Evolutionary conservation across 2,113 vertebrate species (phyloP).

Genomic region (Tautogolabrus adspersus): DNA sequence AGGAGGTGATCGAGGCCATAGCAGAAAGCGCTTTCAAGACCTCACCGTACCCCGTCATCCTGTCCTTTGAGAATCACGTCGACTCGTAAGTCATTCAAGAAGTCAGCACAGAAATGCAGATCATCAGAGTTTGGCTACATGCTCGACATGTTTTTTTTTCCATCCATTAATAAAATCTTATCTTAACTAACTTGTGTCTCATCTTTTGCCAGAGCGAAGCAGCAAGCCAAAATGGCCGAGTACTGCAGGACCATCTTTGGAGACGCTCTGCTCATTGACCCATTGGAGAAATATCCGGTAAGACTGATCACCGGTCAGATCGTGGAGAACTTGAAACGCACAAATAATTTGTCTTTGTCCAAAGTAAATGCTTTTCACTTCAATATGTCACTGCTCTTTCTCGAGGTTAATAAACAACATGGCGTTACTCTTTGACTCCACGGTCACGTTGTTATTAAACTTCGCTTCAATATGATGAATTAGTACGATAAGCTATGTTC

Average conservation of each 20-base stretch:
- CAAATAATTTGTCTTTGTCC: too few species aligned
- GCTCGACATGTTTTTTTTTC: too few species aligned
- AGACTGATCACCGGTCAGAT: conserved; percentile 4
- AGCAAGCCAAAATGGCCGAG: conserved; percentile 94
- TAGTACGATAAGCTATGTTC: too few species aligned
- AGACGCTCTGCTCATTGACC: conserved; percentile 89
- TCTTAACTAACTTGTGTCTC: background rate
- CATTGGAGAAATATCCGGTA: conserved; percentile 92
- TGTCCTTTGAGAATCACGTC: conserved; percentile 94
- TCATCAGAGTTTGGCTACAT: background rate
- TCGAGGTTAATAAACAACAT: too few species aligned
- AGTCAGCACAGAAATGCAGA: background rate
- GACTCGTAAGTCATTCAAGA: conserved; percentile 88
- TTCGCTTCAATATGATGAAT: too few species aligned
- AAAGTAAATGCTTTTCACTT: too few species aligned
- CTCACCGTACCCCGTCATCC: conserved; percentile 89
- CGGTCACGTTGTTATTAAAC: too few species aligned
- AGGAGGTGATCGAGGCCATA: conserved; percentile 93
- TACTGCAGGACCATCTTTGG: conserved; percentile 92
- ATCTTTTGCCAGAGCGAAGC: conserved; percentile 82
- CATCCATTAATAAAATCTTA: background rate
- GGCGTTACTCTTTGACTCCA: too few species aligned
- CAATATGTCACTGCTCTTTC: too few species aligned
- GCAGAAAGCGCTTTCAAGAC: conserved; percentile 93
- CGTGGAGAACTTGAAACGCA: too few species aligned